A percentile compares a stretch with the other conserved stretches of the same genome.
Conservation (phyloP, 37 sponge, comb jelly and placozoan genomes). For the Aplysina aerophoba region DNA sequence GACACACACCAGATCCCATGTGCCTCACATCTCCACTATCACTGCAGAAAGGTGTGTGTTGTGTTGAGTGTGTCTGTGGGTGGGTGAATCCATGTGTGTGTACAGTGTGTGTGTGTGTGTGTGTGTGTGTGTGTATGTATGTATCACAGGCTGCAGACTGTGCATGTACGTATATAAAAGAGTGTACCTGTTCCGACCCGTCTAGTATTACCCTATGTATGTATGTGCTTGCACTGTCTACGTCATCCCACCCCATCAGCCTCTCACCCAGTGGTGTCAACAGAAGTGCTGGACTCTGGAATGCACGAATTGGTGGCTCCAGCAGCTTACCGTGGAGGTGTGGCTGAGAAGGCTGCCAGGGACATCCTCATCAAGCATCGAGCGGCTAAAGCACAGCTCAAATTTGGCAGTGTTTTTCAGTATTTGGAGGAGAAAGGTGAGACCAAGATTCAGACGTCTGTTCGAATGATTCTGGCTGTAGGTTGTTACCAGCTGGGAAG, state of each 20-base stretch:
- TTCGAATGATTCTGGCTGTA: too few species aligned
- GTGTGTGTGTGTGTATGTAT: conserved; percentile 14
- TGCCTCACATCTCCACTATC: too few species aligned
- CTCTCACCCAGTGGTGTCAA: not conserved
- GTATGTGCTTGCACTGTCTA: not conserved
- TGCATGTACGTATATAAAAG: not conserved
- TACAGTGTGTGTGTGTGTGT: not conserved
- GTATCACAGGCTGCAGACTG: not conserved
- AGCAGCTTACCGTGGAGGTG: too few species aligned
- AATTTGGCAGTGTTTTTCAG: too few species aligned
- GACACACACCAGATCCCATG: too few species aligned
- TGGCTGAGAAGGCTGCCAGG: too few species aligned
- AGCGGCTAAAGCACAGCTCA: too few species aligned
- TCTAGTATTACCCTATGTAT: too few species aligned
- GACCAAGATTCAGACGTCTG: too few species aligned
- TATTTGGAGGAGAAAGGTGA: too few species aligned
- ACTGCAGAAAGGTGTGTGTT: conserved; percentile 1
- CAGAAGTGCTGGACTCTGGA: not conserved
- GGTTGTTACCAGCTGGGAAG: too few species aligned
- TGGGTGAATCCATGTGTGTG: not conserved
- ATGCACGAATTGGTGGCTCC: not conserved
- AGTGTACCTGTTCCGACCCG: not conserved
- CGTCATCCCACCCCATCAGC: not conserved
- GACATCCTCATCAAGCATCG: too few species aligned
- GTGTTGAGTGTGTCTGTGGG: not conserved